These are phyloP conservation scores for Podiceps cristatus DNA, from an alignment of 2,113 vertebrate species.

Conservation along the genomic window DNA sequence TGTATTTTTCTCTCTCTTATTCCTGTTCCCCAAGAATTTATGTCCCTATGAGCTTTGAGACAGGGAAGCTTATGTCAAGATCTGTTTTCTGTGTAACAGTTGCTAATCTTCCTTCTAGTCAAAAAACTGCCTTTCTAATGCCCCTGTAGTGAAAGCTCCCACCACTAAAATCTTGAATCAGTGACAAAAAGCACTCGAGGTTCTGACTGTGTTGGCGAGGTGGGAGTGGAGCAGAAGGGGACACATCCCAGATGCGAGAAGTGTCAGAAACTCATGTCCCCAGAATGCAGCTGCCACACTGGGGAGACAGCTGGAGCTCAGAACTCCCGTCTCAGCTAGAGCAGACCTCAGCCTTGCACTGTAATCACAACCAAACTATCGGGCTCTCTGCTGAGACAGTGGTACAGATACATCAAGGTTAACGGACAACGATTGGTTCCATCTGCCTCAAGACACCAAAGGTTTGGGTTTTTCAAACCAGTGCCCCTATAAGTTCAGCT, in stretches of 20 bases:
- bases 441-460: neutral
- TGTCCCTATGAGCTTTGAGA: neutral
- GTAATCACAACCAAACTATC: neutral
- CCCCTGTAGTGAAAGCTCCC: neutral
- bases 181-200: neutral
- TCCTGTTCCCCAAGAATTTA: neutral
- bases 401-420: neutral
- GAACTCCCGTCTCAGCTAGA: neutral
- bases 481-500: neutral
- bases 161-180: neutral
- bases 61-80: neutral
- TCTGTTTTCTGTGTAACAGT: neutral
- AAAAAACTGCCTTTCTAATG: neutral
- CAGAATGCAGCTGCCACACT: neutral
- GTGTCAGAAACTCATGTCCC: neutral
- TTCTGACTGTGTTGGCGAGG: neutral
- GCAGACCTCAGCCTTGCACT: neutral
- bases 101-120: slow-evolving; percentile 4
- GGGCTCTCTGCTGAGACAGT: neutral
- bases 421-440: neutral
- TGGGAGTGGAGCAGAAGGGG: neutral
- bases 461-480: neutral
- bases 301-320: neutral
- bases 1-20: slow-evolving; percentile 38
- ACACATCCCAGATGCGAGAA: neutral